Evolutionary conservation across 2,797 vertebrate genomes (phyloP), one percentile per base, ranked within the genome.

Genomic region (Protosalanx chinensis): DNA sequence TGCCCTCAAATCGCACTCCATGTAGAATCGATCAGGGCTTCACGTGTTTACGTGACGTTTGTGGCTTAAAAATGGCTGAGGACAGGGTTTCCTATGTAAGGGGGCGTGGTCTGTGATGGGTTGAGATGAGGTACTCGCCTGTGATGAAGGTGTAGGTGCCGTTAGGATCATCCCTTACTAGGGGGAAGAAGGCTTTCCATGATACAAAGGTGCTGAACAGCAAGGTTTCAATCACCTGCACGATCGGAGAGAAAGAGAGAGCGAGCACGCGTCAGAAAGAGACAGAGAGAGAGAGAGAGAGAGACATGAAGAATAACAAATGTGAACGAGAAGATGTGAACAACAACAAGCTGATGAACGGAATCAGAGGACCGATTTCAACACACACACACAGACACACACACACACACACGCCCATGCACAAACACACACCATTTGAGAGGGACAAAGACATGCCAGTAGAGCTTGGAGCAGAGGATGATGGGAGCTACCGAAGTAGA

Each of bases 121-220:
- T 3, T 12, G 8, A 32, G 64, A 20, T 65, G 35, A 15, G 12
- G 46, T 23, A 67, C 79, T 86, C 76, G 93, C 94, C 94, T 83
- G 94, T 95, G 69, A 95, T 93, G 77, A 95, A 93, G 30, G 94
- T 94, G 85, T 95, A 95, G 53, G 92, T 93, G 3, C 86, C 86
- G 69, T 64, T 85, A 13, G 91, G 75, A 77, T 93, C 86, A 5
- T 94, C 94, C 78, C 84, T 90, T 72, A 94, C 90, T 61, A 93
- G 62, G 0, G 93, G 91, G 66, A 94, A 93, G 79, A 93, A 95
- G 0, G 90, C 81, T 81, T 94, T 93, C 93, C 94, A 94, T 13
- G 93, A 89, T 15, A 93, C 91, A 74, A 94, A 93, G 0, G 92
- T 93, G 84, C 91, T 91, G 73, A 92, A 89, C 1, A 93, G 86